Evolutionary conservation across 2,888 invertebrate species (phyloP), one percentile per base, ranked within the genome.

Genomic region (Eupithecia insigniata): DNA sequence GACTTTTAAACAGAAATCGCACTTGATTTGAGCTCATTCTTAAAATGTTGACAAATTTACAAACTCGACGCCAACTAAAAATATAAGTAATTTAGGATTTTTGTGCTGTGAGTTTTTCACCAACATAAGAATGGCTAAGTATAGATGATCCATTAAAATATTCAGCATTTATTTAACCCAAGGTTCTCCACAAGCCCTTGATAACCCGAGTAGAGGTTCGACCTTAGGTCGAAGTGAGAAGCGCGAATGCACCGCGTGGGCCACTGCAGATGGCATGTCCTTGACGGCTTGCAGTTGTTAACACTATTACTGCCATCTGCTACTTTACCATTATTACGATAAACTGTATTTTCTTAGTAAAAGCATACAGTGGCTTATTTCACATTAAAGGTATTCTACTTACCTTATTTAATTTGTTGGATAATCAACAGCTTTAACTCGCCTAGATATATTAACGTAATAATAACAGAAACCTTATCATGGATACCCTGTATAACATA

Each of bases 251-350:
- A 34, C 46, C 67, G 71, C 69, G 69, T 69, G 71, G 69, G 66
- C 60, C 71, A 67, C 28, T 74, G 74, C 74, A 74, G 74, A 71
- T 74, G 74, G 69, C 67, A 22, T 67, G 74, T 65, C 74, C 71
- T 74, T 74, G 71, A 60, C 43, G 71, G 69, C 71, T 62, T 71
- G 74, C 69, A 67, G 71, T 74, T 66, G 46, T 60, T 60, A 66
- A 64, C 58, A 43, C 34, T 28, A 34, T 51, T 69, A 43, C 28
- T 55, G 30, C 34, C 67, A 71, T 72, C 71, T 71, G 71, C 65
- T 67, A 61, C 51, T 39, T 68, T 66, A 43, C 10, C 32, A 67
- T 58, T 58, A 51, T 22, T 51, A 51, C 51, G 43, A 43, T 43
- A 7, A 43, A n/a, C 8, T 18, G n/a, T 43, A n/a, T n/a, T 18